These are phyloP conservation scores for Eleginops maclovinus DNA, from an alignment of 2,113 vertebrate species.

Conservation along the genomic window DNA sequence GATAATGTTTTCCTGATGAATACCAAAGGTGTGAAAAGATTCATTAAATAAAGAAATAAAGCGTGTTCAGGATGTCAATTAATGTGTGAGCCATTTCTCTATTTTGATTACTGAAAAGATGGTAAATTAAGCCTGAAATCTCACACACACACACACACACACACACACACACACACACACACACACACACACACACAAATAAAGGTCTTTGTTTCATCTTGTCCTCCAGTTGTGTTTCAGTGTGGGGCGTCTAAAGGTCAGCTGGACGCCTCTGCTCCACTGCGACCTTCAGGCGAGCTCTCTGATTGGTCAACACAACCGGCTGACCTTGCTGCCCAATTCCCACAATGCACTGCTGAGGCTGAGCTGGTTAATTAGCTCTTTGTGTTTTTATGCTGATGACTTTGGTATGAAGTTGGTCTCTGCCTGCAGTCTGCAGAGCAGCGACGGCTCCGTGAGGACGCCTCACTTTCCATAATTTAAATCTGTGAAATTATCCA, in stretches of 20 bases:
- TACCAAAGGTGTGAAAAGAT: too few species aligned
- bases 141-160: slow-evolving; percentile 1
- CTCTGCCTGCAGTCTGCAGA: neutral
- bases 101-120: too few species aligned
- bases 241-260: slow-evolving; percentile 45
- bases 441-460: neutral
- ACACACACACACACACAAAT: neutral
- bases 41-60: too few species aligned
- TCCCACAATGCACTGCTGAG: slow-evolving; percentile 27
- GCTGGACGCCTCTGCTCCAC: neutral
- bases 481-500: neutral
- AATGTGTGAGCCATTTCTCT: too few species aligned
- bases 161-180: slow-evolving; percentile 2
- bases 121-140: too few species aligned
- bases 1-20: too few species aligned
- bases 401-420: neutral
- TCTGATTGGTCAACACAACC: slow-evolving; percentile 24
- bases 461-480: neutral
- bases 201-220: slow-evolving; percentile 23
- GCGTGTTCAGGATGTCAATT: too few species aligned
- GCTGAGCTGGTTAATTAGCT: neutral
- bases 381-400: neutral
- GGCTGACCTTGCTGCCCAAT: slow-evolving; percentile 13
- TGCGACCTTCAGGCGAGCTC: slow-evolving; percentile 24
- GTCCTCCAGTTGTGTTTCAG: slow-evolving; percentile 8